These are phyloP conservation scores for Molossus molossus DNA, from an alignment of 2,797 vertebrate species.

Conservation along the genomic window DNA sequence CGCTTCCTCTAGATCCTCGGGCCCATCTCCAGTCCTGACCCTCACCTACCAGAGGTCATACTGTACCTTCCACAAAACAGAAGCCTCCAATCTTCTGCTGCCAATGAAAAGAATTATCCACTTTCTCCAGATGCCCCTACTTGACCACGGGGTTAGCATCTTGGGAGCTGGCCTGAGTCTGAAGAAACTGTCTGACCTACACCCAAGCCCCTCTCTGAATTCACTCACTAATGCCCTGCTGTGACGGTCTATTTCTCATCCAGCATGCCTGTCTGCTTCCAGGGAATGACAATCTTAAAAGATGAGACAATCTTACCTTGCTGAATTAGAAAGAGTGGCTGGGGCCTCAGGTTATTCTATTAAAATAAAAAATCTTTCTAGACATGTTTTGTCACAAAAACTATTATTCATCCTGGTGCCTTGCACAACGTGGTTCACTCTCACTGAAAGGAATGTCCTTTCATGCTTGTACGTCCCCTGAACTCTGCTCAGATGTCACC, in stretches of 20 bases:
- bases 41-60: not conserved
- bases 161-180: not conserved
- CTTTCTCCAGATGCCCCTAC: not conserved
- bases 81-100: not conserved
- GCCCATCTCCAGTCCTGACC: not conserved
- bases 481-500: not conserved
- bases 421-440: not conserved
- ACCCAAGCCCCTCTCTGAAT: not conserved
- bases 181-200: not conserved
- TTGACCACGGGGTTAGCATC: not conserved
- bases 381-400: not conserved
- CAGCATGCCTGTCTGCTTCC: not conserved
- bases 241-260: not conserved
- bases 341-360: not conserved
- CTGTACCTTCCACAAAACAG: not conserved
- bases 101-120: not conserved
- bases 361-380: not conserved
- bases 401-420: not conserved
- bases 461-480: not conserved
- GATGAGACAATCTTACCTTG: not conserved
- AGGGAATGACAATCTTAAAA: not conserved
- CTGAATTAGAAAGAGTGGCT: not conserved
- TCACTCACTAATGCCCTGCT: not conserved
- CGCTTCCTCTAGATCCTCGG: not conserved
- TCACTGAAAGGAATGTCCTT: not conserved